phyloP scores from a whole-genome alignment of 1,140 invertebrate genomes.

The Drosophila bipectinata region DNA sequence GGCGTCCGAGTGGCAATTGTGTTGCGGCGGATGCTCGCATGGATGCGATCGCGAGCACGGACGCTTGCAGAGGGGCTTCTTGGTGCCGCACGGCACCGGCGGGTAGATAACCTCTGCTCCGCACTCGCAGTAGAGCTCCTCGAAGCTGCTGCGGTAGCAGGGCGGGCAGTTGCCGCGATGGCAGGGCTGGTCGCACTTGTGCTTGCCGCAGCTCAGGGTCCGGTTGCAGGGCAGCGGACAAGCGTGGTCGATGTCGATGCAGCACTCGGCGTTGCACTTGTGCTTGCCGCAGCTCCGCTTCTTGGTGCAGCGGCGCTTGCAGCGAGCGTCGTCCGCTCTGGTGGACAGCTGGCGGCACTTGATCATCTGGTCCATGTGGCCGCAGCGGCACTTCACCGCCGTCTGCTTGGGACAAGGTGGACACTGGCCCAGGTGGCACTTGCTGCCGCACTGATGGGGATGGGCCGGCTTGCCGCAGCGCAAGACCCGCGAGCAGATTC shows the following conservation, averaged over 20 bases:
- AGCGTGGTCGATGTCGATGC: slow-evolving; percentile 93
- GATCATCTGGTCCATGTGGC: slow-evolving; percentile 92
- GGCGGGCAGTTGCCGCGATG: slow-evolving; percentile 94
- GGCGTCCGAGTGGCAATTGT: slow-evolving; percentile 86
- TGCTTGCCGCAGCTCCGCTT: slow-evolving; percentile 92
- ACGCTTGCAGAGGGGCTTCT: slow-evolving; percentile 90
- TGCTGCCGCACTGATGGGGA: slow-evolving; percentile 88
- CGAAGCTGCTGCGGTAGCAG: slow-evolving; percentile 94
- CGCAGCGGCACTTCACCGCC: slow-evolving; percentile 94
- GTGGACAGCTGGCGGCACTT: slow-evolving; percentile 90
- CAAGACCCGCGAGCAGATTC: slow-evolving; percentile 91
- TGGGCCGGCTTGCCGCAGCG: slow-evolving; percentile 90
- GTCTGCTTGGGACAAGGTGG: slow-evolving; percentile 92
- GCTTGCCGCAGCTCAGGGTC: slow-evolving; percentile 92
- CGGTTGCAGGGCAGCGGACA: slow-evolving; percentile 93
- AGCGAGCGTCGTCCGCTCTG: slow-evolving; percentile 90
- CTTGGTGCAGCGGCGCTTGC: slow-evolving; percentile 95
- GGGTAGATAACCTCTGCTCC: slow-evolving; percentile 93
- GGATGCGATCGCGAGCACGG: slow-evolving; percentile 91
- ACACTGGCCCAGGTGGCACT: slow-evolving; percentile 92
- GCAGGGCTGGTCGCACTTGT: slow-evolving; percentile 94
- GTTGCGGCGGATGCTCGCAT: slow-evolving; percentile 92
- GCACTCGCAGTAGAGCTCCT: slow-evolving; percentile 96
- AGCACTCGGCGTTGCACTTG: slow-evolving; percentile 94
- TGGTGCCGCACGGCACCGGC: slow-evolving; percentile 95